These are phyloP conservation scores for Molanna angustata DNA, from an alignment of 2,888 invertebrate species.

Conservation along the genomic window DNA sequence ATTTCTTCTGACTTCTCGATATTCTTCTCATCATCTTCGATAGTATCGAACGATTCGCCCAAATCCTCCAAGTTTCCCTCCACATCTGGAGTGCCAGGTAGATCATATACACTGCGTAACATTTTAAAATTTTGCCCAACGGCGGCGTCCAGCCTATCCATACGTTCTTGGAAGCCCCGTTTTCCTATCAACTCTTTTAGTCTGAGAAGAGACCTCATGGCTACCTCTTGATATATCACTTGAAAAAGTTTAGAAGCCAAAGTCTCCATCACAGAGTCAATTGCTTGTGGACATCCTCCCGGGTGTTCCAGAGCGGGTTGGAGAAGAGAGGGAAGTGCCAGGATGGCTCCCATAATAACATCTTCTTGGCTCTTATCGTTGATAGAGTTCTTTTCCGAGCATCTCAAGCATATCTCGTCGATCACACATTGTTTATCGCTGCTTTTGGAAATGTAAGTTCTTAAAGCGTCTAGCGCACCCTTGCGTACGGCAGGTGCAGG, in stretches of 20 bases:
- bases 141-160: slow-evolving; percentile 43
- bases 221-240: slow-evolving; percentile 59
- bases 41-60: neutral
- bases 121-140: slow-evolving; percentile 57
- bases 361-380: slow-evolving; percentile 55
- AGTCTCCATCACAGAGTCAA: slow-evolving; percentile 53
- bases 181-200: slow-evolving; percentile 67
- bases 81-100: slow-evolving; percentile 1
- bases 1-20: slow-evolving; percentile 11
- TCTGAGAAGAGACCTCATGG: slow-evolving; percentile 66
- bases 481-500: slow-evolving; percentile 77
- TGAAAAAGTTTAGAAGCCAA: slow-evolving; percentile 56
- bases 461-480: slow-evolving; percentile 72
- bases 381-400: slow-evolving; percentile 60
- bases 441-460: slow-evolving; percentile 69
- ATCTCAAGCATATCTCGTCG: slow-evolving; percentile 61
- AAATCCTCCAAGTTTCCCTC: neutral
- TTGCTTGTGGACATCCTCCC: slow-evolving; percentile 49
- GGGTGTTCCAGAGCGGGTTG: slow-evolving; percentile 53
- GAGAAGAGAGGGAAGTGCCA: slow-evolving; percentile 63
- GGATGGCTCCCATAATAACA: slow-evolving; percentile 63
- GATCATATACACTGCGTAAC: slow-evolving; percentile 60
- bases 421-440: slow-evolving; percentile 66
- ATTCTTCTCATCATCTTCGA: neutral
- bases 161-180: slow-evolving; percentile 59